Base-by-base conservation (phyloP, 2,888 invertebrate genomes). In the Adelphocoris suturalis region DNA sequence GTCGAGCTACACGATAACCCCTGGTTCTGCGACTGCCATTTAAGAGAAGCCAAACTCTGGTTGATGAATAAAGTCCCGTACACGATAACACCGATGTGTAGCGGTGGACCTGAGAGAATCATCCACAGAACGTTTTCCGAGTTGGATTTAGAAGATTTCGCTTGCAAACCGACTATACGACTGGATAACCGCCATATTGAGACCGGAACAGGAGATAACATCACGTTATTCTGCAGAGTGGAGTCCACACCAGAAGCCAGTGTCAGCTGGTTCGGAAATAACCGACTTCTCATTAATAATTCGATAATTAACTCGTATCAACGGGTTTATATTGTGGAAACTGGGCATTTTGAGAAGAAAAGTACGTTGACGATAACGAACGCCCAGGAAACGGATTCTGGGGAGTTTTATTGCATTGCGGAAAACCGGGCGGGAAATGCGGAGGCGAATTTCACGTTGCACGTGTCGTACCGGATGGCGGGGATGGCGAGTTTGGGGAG, bases 201-300 rank as follows among this genome's bases (percentile, higher is more conserved):
- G 93, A 96, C 97, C 0, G 95, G 95, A 4, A 95, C 96, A 91
- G 97, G 97, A 0, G 96, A 97, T 92, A 98, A 98, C 93, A 97
- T 97, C 13, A 97, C 97, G 13, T 95, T 98, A 86, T 95, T 95
- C 4, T 98, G 98, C 93, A 94, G 96, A 85, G 96, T 97, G 1
- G 96, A 97, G 92, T 97, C 97, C 0, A 95, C 97, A 88, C 98
- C 98, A 0, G 95, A 96, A 80, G 96, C 98, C 0, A 95, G 94
- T 91, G 95, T 98, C 90, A 96, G 96, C 92, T 98, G 98, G 98
- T 97, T 96, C 93, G 97, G 97, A 96, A 97, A 97, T 92, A 97
- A 97, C 0, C 95, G 96, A 82, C 94, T 96, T 90, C 94, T 98
- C 91, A 94, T 95, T 87, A 97, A 97, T 93, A 96, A 96, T 92